Conservation (phyloP, 2,888 invertebrate species). For the Apodemia mormo region DNA sequence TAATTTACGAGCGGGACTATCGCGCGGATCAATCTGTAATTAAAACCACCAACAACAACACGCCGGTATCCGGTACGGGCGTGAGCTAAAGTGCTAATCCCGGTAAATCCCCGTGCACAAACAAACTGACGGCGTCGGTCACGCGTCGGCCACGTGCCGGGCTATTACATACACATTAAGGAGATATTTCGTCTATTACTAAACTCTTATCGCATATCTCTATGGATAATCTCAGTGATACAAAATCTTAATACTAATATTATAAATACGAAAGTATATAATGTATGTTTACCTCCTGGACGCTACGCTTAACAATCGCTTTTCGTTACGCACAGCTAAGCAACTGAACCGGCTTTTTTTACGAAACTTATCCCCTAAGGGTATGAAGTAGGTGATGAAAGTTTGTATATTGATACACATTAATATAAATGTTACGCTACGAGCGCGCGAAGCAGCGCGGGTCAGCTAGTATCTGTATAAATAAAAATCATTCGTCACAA, state of each 20-base stretch:
- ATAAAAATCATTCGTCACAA: too few species aligned
- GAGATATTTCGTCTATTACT: slow-evolving; percentile 69
- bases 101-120: slow-evolving; percentile 59
- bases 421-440: too few species aligned
- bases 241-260: neutral
- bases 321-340: too few species aligned
- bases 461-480: too few species aligned
- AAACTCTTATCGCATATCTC: slow-evolving; percentile 71
- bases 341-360: too few species aligned
- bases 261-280: too few species aligned
- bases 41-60: slow-evolving; percentile 56
- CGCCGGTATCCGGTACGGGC: slow-evolving; percentile 45
- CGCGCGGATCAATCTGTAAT: slow-evolving; percentile 70
- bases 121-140: slow-evolving; percentile 50
- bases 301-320: too few species aligned
- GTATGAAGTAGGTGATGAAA: too few species aligned
- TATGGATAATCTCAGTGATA: slow-evolving; percentile 59
- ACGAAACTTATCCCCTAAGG: too few species aligned
- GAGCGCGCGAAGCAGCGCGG: too few species aligned
- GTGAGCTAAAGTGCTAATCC: slow-evolving; percentile 72
- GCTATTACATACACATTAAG: slow-evolving; percentile 71
- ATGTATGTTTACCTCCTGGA: too few species aligned
- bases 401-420: too few species aligned
- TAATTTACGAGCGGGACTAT: slow-evolving; percentile 65
- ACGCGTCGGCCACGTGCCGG: slow-evolving; percentile 61